phyloP scores from a whole-genome alignment of 2,797 vertebrate genomes.

The Neosilurus hyrtlii region DNA sequence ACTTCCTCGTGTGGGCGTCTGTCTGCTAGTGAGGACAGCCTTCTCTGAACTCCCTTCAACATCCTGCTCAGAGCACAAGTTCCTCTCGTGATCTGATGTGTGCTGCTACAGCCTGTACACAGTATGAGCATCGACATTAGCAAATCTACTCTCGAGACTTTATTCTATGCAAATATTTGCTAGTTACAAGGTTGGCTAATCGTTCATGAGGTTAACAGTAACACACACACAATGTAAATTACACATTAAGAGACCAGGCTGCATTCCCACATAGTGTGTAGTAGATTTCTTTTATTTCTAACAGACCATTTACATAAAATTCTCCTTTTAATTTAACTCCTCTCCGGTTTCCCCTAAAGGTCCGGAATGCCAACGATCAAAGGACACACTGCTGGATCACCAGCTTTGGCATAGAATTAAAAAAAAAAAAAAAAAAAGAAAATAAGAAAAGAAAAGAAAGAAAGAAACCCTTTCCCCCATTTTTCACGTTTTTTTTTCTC shows the following conservation, averaged over 20 bases:
- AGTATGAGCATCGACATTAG: background rate
- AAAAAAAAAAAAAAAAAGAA: slow-evolving; percentile 70
- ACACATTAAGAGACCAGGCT: slow-evolving; percentile 50
- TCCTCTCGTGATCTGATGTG: slow-evolving; percentile 17
- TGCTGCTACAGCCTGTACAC: background rate
- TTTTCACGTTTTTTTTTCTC: slow-evolving; percentile 37
- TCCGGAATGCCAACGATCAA: slow-evolving; percentile 58
- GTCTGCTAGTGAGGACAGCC: slow-evolving; percentile 51
- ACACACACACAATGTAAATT: background rate
- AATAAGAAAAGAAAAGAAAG: slow-evolving; percentile 40
- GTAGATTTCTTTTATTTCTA: slow-evolving; percentile 84
- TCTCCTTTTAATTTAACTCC: slow-evolving; percentile 86
- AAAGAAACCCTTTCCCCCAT: slow-evolving; percentile 57
- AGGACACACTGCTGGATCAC: slow-evolving; percentile 78
- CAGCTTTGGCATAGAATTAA: slow-evolving; percentile 90
- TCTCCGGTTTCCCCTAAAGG: slow-evolving; percentile 63
- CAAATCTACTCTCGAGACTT: background rate
- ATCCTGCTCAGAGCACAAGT: slow-evolving; percentile 42
- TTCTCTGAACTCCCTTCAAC: slow-evolving; percentile 50
- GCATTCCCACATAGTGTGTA: slow-evolving; percentile 70
- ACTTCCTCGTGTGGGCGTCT: slow-evolving; percentile 78
- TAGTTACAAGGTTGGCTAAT: background rate
- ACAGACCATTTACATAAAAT: slow-evolving; percentile 90
- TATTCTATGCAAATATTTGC: background rate
- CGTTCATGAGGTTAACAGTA: background rate